phyloP scores from a whole-genome alignment of 2,113 vertebrate genomes.

The Neodon shergylaensis region DNA sequence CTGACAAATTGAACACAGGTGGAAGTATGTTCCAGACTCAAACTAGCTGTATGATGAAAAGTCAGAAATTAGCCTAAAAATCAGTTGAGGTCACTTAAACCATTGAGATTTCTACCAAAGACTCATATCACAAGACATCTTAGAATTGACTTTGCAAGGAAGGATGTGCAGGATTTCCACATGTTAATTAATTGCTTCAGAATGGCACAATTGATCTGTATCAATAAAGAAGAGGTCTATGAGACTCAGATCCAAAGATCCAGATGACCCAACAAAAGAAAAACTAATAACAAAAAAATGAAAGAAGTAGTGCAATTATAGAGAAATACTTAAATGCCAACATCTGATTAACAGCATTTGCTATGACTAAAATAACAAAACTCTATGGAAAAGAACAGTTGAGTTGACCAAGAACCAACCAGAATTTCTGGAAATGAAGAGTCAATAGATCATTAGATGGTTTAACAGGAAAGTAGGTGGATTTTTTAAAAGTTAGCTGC shows the following conservation, averaged over 20 bases:
- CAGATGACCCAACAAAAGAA: not conserved
- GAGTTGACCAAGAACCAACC: not conserved
- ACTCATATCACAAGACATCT: no score
- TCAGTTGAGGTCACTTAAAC: not conserved
- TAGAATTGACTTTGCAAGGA: not conserved
- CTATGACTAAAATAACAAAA: constrained; percentile 16
- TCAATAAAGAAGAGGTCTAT: not conserved
- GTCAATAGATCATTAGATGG: not conserved
- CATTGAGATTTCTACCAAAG: not conserved
- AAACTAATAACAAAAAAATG: not conserved
- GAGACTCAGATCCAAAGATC: not conserved
- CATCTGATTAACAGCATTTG: not conserved
- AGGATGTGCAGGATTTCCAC: not conserved
- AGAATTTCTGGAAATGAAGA: constrained; percentile 12
- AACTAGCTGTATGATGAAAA: not conserved
- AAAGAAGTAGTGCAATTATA: not conserved
- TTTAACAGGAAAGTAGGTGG: not conserved
- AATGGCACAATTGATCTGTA: not conserved
- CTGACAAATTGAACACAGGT: not conserved
- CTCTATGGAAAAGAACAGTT: not conserved
- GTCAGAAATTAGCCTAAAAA: constrained; percentile 45
- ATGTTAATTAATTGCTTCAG: not conserved
- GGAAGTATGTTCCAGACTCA: not conserved
- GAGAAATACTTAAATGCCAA: constrained; percentile 28
- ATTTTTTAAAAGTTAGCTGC: not conserved